Evolutionary conservation across 1,140 invertebrate genomes (phyloP).

Genomic region (Galleria mellonella): DNA sequence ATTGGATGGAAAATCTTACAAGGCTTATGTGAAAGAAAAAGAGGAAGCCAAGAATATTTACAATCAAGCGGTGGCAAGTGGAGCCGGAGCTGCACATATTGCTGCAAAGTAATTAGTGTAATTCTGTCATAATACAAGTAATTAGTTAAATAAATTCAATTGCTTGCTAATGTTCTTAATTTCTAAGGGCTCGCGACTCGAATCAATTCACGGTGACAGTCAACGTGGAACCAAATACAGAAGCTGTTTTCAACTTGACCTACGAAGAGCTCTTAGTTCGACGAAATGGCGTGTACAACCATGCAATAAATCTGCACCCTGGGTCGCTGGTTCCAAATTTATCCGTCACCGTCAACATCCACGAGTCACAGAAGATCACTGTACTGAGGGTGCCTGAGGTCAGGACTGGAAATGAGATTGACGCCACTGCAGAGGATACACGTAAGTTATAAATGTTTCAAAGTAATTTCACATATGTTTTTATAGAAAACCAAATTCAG

Average conservation of each 20-base stretch:
- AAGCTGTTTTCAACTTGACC: slow-evolving; percentile 78
- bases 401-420: slow-evolving; percentile 76
- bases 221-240: slow-evolving; percentile 76
- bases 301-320: slow-evolving; percentile 78
- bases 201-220: slow-evolving; percentile 78
- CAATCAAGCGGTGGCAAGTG: slow-evolving; percentile 75
- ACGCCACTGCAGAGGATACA: slow-evolving; percentile 62
- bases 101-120: slow-evolving; percentile 60
- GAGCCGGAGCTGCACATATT: slow-evolving; percentile 77
- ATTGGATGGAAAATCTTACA: slow-evolving; percentile 50
- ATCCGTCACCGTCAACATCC: slow-evolving; percentile 75
- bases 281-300: slow-evolving; percentile 76
- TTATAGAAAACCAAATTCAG: not conserved
- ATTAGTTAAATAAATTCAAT: not conserved
- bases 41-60: slow-evolving; percentile 80
- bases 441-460: slow-evolving; percentile 34
- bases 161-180: slow-evolving; percentile 2
- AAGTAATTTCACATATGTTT: not conserved
- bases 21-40: slow-evolving; percentile 61
- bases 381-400: slow-evolving; percentile 75
- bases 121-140: not conserved
- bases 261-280: slow-evolving; percentile 79
- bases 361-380: slow-evolving; percentile 75
- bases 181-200: slow-evolving; percentile 76
- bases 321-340: slow-evolving; percentile 75